These are phyloP conservation scores for Hozukius guyotensis DNA, from an alignment of 2,797 vertebrate genomes.

Conservation along the genomic window DNA sequence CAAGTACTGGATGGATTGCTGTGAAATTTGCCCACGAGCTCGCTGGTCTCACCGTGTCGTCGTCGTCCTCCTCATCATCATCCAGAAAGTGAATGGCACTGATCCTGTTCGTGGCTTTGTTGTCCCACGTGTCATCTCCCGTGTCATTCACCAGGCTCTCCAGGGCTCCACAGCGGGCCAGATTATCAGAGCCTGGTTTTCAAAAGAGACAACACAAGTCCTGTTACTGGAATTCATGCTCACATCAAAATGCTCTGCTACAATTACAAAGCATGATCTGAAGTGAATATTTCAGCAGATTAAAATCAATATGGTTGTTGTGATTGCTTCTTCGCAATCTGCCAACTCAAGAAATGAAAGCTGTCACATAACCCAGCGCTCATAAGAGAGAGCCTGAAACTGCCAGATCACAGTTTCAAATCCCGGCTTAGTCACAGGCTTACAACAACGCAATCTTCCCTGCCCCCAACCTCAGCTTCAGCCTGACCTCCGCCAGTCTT, in stretches of 20 bases:
- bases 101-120: conserved; percentile 88
- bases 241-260: background rate
- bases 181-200: conserved; percentile 85
- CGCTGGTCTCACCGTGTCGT: conserved; percentile 86
- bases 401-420: conserved; percentile 82
- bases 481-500: conserved; percentile 43
- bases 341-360: conserved; percentile 55
- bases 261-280: background rate
- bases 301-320: conserved; percentile 22
- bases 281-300: conserved; percentile 17
- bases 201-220: conserved; percentile 5
- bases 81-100: conserved; percentile 96
- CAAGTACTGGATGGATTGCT: too few species aligned
- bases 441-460: conserved; percentile 75
- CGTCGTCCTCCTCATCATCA: conserved; percentile 93
- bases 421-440: conserved; percentile 78
- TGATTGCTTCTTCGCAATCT: conserved; percentile 27
- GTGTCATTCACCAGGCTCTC: conserved; percentile 92
- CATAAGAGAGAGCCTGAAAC: conserved; percentile 61
- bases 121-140: conserved; percentile 92
- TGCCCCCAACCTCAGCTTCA: conserved; percentile 44
- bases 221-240: background rate
- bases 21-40: background rate
- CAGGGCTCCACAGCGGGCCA: conserved; percentile 92
- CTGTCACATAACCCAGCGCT: conserved; percentile 41